Conservation (phyloP, 2,113 vertebrate genomes). For the Apaloderma vittatum region DNA sequence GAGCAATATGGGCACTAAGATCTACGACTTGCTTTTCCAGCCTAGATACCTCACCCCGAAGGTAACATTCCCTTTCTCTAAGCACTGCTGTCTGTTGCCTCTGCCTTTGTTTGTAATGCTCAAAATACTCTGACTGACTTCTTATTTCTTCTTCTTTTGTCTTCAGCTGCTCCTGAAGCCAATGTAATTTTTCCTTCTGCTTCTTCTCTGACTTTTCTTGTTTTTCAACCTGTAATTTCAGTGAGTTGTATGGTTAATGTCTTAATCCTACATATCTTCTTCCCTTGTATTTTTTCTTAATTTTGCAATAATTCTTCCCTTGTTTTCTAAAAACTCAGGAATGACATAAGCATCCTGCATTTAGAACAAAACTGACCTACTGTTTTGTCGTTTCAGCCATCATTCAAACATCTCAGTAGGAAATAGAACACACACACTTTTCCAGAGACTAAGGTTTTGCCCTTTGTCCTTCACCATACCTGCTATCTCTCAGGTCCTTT, state of each 20-base stretch:
- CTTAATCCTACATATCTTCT: not conserved
- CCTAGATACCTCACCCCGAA: constrained; percentile 77
- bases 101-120: constrained; percentile 83
- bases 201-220: constrained; percentile 77
- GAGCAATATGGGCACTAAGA: constrained; percentile 58
- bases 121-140: constrained; percentile 84
- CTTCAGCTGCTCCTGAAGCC: constrained; percentile 82
- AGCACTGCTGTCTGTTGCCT: constrained; percentile 77
- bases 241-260: not conserved
- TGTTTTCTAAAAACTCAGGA: not conserved
- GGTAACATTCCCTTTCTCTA: constrained; percentile 77
- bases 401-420: not conserved
- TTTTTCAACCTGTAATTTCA: constrained; percentile 75
- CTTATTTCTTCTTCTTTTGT: constrained; percentile 84
- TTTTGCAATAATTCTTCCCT: not conserved
- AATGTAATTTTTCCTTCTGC: constrained; percentile 76
- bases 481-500: not conserved
- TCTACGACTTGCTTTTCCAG: constrained; percentile 83
- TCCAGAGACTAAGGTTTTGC: not conserved
- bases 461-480: not conserved
- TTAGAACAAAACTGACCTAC: not conserved
- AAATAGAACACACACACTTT: not conserved
- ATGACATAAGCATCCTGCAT: not conserved
- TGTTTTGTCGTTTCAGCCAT: not conserved
- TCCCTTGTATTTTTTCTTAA: not conserved